These are phyloP conservation scores for Dynastes maya DNA, from an alignment of 2,888 invertebrate species.

Conservation along the genomic window DNA sequence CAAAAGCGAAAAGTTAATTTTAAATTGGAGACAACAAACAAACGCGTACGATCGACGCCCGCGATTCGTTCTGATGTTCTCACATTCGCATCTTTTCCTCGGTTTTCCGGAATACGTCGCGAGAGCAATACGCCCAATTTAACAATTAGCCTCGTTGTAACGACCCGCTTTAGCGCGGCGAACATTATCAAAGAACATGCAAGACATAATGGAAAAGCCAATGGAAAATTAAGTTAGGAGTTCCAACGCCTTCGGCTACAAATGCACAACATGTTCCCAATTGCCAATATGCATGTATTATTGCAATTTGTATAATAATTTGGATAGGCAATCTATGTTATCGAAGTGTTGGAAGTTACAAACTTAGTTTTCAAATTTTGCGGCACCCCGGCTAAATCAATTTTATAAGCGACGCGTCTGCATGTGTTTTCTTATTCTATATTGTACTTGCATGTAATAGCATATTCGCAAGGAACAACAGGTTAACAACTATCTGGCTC, in stretches of 20 bases:
- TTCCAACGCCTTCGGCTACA: constrained; percentile 59
- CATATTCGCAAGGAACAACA: background rate
- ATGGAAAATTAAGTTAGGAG: constrained; percentile 58
- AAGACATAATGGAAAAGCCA: constrained; percentile 57
- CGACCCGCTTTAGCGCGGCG: constrained; percentile 25
- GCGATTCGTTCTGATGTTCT: too few species aligned
- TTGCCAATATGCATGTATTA: constrained; percentile 62
- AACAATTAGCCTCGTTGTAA: constrained; percentile 30
- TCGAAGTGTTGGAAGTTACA: constrained; percentile 51
- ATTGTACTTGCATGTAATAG: background rate
- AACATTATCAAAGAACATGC: constrained; percentile 52
- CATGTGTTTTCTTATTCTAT: background rate
- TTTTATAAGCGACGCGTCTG: constrained; percentile 48
- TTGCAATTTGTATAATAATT: constrained; percentile 62
- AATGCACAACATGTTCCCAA: constrained; percentile 58
- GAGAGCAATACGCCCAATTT: constrained; percentile 29
- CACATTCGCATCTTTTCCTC: too few species aligned
- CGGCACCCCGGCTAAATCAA: constrained; percentile 48
- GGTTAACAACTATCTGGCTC: too few species aligned
- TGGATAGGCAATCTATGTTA: constrained; percentile 56
- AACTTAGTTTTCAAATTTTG: constrained; percentile 52
- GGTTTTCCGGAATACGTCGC: too few species aligned
- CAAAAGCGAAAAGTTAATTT: too few species aligned
- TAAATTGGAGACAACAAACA: too few species aligned
- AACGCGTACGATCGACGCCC: too few species aligned